Evolutionary conservation across 2,888 invertebrate species (phyloP), one percentile per base, ranked within the genome.

Genomic region (Clunio marinus): DNA sequence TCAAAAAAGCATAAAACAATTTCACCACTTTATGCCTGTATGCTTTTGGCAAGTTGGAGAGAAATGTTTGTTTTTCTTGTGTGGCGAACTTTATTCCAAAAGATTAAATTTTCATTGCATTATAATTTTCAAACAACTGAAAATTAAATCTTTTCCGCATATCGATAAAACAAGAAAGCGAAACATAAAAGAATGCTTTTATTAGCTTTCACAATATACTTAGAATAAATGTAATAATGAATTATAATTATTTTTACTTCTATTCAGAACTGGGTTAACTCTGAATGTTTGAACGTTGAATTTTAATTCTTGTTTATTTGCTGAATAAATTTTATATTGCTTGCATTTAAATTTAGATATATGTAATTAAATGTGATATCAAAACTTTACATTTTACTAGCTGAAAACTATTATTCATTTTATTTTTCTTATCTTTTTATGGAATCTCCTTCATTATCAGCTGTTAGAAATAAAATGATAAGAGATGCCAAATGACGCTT

Each of bases 271-370:
- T n/a, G n/a, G n/a, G n/a, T n/a, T n/a, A n/a, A 32, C 32, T 32
- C 32, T 32, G 7, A 20, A 7, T 22, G 13, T 51, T 57, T 13
- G 10, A 27, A 57, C 10, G 45, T 63, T 63, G 63, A 63, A 63
- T 63, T 63, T 45, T 46, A 46, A 63, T 46, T 45, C 22, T 63
- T 63, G 63, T 63, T 63, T 63, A 63, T 63, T 63, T 63, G 45
- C 20, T 37, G 27, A 57, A 57, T 57, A 57, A 25, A 57, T 24
- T 57, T 57, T 13, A 5, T 22, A 32, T n/a, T 15, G 28, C 20
- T 37, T 37, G 35, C 24, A 35, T 24, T 63, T 46, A n/a, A n/a
- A n/a, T n/a, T n/a, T n/a, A n/a, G n/a, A n/a, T n/a, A n/a, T n/a
- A n/a, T n/a, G n/a, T n/a, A n/a, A n/a, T n/a, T n/a, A n/a, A n/a